Evolutionary conservation across 1,140 invertebrate genomes (phyloP).

Genomic region (Eciton burchellii): DNA sequence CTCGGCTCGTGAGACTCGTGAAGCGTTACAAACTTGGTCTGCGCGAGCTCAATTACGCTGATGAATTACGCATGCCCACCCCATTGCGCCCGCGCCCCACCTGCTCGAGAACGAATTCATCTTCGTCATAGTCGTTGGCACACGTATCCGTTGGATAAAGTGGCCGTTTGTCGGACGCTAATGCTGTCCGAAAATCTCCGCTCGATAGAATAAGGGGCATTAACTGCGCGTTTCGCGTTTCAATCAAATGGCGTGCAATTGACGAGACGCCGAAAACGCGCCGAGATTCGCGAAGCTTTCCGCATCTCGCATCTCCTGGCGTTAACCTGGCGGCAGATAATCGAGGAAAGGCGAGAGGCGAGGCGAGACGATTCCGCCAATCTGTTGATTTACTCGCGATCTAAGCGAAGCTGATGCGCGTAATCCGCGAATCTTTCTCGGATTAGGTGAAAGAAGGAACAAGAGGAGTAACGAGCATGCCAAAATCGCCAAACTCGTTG

Average conservation of each 20-base stretch:
- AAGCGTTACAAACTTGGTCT: slow-evolving; percentile 58
- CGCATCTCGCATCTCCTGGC: not conserved
- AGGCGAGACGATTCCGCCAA: slow-evolving; percentile 9
- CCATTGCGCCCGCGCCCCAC: not conserved
- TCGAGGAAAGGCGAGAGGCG: slow-evolving; percentile 13
- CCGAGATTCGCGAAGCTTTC: not conserved
- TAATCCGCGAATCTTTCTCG: slow-evolving; percentile 62
- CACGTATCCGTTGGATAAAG: slow-evolving; percentile 41
- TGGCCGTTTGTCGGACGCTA: slow-evolving; percentile 48
- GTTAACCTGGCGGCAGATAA: slow-evolving; percentile 24
- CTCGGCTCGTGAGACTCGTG: slow-evolving; percentile 47
- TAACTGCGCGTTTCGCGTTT: not conserved
- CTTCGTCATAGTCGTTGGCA: slow-evolving; percentile 70
- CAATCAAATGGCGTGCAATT: not conserved
- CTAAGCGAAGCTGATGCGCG: slow-evolving; percentile 68
- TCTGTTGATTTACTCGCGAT: slow-evolving; percentile 40
- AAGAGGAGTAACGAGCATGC: slow-evolving; percentile 43
- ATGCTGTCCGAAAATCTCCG: slow-evolving; percentile 40
- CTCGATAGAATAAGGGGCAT: slow-evolving; percentile 11
- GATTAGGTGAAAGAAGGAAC: slow-evolving; percentile 63
- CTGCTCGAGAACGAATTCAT: slow-evolving; percentile 69
- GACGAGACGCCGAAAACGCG: not conserved
- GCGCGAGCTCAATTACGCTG: slow-evolving; percentile 73
- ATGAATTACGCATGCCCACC: slow-evolving; percentile 72
- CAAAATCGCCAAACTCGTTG: slow-evolving; percentile 68